A percentile compares a stretch with the other conserved stretches of the same genome.
Evolutionary conservation across 2,888 invertebrate genomes (phyloP).

Genomic region (Perithous albicinctus): DNA sequence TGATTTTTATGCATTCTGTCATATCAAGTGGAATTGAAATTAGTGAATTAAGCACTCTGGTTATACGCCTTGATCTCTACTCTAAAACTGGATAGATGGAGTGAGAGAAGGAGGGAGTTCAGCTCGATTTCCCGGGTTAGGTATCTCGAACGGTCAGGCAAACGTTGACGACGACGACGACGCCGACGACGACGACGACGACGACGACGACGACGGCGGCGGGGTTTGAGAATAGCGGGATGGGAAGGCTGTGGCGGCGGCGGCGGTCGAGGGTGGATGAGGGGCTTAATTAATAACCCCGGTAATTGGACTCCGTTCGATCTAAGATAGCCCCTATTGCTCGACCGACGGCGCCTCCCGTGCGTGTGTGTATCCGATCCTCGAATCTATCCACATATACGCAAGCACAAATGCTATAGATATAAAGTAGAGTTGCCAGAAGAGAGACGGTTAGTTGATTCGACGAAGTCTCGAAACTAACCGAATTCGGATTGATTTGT

Average conservation of each 20-base stretch:
- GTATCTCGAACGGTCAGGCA: constrained; percentile 70
- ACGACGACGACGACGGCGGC: constrained; percentile 46
- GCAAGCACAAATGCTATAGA: constrained; percentile 25
- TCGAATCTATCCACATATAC: constrained; percentile 45
- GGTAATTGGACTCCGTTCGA: constrained; percentile 82
- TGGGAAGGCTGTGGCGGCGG: constrained; percentile 17
- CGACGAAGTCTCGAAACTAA: constrained; percentile 57
- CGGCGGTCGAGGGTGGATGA: constrained; percentile 64
- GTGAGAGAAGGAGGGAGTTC: constrained; percentile 55
- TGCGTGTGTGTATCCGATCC: constrained; percentile 57
- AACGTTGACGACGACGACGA: constrained; percentile 64
- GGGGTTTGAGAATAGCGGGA: constrained; percentile 66
- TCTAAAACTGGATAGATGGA: constrained; percentile 40
- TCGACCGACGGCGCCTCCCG: constrained; percentile 50
- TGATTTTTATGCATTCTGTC: not conserved
- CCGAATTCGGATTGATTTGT: constrained; percentile 51
- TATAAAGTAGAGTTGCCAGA: constrained; percentile 50
- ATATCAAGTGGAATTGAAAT: constrained; percentile 31
- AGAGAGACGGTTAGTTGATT: constrained; percentile 56
- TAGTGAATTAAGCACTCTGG: constrained; percentile 32
- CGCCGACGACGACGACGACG: constrained; percentile 43
- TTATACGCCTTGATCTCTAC: constrained; percentile 17
- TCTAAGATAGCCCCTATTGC: constrained; percentile 79
- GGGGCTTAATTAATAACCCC: constrained; percentile 82
- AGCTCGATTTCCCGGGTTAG: constrained; percentile 61